Base-by-base conservation (phyloP, 1,140 invertebrate genomes). In the Ceratosolen solmsi region DNA sequence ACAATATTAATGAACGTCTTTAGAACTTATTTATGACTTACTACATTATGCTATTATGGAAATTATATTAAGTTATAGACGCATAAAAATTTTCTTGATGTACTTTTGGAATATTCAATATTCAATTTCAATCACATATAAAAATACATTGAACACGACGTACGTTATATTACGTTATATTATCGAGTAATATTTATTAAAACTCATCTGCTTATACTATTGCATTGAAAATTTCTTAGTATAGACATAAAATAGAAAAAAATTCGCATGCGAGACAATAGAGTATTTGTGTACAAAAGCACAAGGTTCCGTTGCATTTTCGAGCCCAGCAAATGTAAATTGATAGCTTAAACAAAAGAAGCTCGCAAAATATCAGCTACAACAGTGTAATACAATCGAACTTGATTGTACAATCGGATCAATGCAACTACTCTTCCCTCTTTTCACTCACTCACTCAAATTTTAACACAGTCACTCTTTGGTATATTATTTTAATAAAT, bases 401-500 rank as follows among this genome's bases (percentile, higher is more conserved):
- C 30, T 65, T 30, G 27, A 65, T 36, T 36, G 17, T 65, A 30
- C 60, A 65, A 65, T 36, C 27, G 27, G 30, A 65, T 33, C 51
- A 15, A 5, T 5, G 51, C 51, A 15, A 54, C 9, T 46, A 13
- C 41, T 46, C 41, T 13, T 46, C 41, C 7, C 41, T 46, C 41
- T 13, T 46, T 46, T 46, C 41, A 5, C 41, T 13, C 41, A 46
- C 41, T 13, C 41, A 13, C 41, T 5, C 41, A 5, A 8, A n/a
- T n/a, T n/a, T 54, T 22, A 13, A 46, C 51, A n/a, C n/a, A n/a
- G 51, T n/a, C 20, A 20, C 33, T 5, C 20, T 22, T 1, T 1
- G 63, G 9, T 68, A 68, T n/a, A 68, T 68, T 68, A 68, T 68
- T 68, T 68, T 68, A 22, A 68, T 68, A n/a, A 68, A 38, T 63